Evolutionary conservation across 2,888 invertebrate species (phyloP), one percentile per base, ranked within the genome.

Genomic region (Melikaiella ostensackeni): DNA sequence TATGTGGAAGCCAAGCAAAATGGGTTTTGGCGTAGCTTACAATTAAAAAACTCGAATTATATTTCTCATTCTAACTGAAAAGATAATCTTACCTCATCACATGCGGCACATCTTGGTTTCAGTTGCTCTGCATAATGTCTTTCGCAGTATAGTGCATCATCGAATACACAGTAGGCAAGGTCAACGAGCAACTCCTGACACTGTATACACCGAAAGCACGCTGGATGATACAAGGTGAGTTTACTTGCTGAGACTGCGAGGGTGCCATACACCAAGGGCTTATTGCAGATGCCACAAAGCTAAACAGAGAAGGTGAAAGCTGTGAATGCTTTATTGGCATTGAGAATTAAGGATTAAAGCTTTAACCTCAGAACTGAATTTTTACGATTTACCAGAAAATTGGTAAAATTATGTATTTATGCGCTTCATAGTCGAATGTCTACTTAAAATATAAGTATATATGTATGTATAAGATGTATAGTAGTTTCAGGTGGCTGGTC

Each of bases 41-140:
- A 7, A 35, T 1, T 8, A 0, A 0, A 35, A 35, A 6, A 8
- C 8, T 35, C 35, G 2, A 13, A 13, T 42, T 16, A 13, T 42
- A 42, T 42, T 42, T 42, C 6, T 1, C 13, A 4, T 42, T 42
- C 2, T 2, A 46, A 46, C 19, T 46, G 46, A 46, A 19, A 19
- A 19, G 46, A 6, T 5, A 46, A 50, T 93, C 96, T 94, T 91
- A 99, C 99, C 97, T 99, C 99, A 93, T 99, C 99, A 93, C 99
- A 99, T 85, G 98, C 97, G 82, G 97, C 95, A 92, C 99, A 99
- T 87, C 99, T 94, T 21, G 99, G 98, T 92, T 98, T 98, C 90
- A 99, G 93, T 89, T 96, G 94, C 92, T 99, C 99, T 74, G 98
- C 98, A 92, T 98, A 99, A 92, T 99, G 99, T 82, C 98, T 94